Evolutionary conservation across 92 coral and sea anemone species (phyloP), one percentile per base, ranked within the genome.

Genomic region (Umimayanthus kanabou): DNA sequence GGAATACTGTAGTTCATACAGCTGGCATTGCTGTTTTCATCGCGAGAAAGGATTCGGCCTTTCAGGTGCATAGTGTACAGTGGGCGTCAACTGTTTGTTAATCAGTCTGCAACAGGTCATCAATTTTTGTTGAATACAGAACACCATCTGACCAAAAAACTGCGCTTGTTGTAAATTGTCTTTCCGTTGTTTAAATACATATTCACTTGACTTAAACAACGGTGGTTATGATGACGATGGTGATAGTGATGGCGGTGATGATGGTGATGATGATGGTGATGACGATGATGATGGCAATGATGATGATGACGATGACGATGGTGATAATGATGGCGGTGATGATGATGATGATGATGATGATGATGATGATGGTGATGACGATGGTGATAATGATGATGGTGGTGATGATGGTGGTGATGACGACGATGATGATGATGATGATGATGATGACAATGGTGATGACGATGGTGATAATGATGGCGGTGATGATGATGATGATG

Each of bases 1-100:
- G 99, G 99, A 8, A 97, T 97, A 77, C 87, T 97, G 89, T 97
- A 89, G 77, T 58, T 14, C 0, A 1, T 15, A 53, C 75, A 40
- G 53, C 4, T 5, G 23, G 23, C 39, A 8, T 5, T 20, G 39
- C 39, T 50, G n/a, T 73, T 22, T 50, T 45, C 39, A 45, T 45
- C 42, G 81, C 47, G 43, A 78, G 58, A 77, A 23, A 28, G 22
- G 39, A 78, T 28, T 13, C 33, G 40, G 42, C 67, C 39, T 78
- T 37, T 40, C 25, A 16, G 26, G 28, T 10, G 20, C 18, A 73
- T 5, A 13, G 0, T 76, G 57, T 40, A 26, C 20, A 28, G 77
- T 73, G 22, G 22, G 22, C 9, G 77, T 20, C 22, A 33, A 15
- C 45, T 73, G 77, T 71, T 71, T 26, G 25, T 3, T 29, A 23